These are phyloP conservation scores for Aricia agestis DNA, from an alignment of 1,140 invertebrate genomes.

Conservation along the genomic window DNA sequence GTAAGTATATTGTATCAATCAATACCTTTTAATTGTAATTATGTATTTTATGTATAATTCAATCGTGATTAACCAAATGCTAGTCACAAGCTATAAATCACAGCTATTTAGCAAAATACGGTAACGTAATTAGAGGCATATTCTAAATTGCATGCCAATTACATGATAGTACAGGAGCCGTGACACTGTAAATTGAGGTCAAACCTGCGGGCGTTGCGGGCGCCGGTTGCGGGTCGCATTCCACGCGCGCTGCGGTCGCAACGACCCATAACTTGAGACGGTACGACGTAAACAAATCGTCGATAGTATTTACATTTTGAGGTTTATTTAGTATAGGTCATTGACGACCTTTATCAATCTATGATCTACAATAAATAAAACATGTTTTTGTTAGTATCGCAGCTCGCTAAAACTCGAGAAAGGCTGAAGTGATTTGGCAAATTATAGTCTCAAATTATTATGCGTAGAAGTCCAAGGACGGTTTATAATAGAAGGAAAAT, in stretches of 20 bases:
- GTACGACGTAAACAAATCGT: background rate
- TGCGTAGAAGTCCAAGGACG: no score
- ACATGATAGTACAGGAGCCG: conserved; percentile 5
- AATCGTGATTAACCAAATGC: background rate
- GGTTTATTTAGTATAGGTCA: no score
- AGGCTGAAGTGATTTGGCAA: no score
- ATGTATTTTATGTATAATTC: no score
- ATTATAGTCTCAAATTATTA: no score
- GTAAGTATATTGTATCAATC: background rate
- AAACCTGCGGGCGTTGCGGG: conserved; percentile 15
- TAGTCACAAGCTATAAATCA: background rate
- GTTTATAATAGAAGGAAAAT: no score
- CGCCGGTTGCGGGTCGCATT: conserved; percentile 8
- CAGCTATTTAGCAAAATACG: background rate
- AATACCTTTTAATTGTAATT: background rate
- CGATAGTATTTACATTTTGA: no score
- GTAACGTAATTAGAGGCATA: background rate
- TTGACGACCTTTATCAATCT: no score
- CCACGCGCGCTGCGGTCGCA: conserved; percentile 1
- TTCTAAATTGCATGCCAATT: background rate
- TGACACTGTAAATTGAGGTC: conserved; percentile 18
- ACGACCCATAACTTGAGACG: background rate
- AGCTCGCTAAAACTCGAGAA: no score
- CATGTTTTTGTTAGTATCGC: no score
- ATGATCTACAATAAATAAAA: no score